Percentiles rank a stretch among this genome's conserved stretches.
phyloP scores from a whole-genome alignment of 2,113 vertebrate genomes.

The Campylorhamphus procurvoides region DNA sequence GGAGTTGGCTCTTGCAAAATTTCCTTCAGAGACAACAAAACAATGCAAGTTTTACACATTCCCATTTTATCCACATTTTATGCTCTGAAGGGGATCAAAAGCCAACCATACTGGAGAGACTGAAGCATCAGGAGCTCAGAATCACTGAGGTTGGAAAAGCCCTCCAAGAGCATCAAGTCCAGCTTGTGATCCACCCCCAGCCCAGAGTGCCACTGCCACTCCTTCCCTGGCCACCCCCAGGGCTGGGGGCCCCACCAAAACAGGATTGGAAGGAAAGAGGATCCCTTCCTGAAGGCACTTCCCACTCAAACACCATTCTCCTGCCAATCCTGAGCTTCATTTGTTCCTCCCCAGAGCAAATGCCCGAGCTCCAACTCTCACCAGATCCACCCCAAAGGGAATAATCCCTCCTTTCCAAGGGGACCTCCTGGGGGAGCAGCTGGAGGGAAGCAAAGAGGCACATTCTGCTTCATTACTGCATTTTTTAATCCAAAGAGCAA shows the following conservation, averaged over 20 bases:
- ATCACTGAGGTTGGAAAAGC: not conserved
- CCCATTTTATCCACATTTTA: rapidly evolving
- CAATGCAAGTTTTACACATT: too few species aligned
- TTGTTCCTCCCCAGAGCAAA: not conserved
- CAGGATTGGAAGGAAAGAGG: not conserved
- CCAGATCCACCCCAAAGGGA: not conserved
- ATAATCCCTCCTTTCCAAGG: not conserved
- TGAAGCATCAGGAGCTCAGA: not conserved
- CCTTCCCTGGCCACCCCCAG: not conserved
- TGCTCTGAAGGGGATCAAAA: not conserved
- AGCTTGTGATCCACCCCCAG: rapidly evolving
- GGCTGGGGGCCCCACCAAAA: rapidly evolving
- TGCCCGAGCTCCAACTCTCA: not conserved
- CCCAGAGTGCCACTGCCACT: not conserved
- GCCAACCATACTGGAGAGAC: not conserved
- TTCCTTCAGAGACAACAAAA: not conserved
- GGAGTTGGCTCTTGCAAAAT: not conserved
- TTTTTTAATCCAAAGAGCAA: not conserved
- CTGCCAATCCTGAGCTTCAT: rapidly evolving
- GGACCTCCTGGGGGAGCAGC: not conserved
- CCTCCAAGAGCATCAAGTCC: rapidly evolving
- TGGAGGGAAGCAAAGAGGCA: not conserved
- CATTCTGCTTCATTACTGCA: not conserved
- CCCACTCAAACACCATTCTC: not conserved
- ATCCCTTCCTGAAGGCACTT: not conserved